Conservation (phyloP, 2,797 vertebrate genomes). For the Loris lydekkerianus region DNA sequence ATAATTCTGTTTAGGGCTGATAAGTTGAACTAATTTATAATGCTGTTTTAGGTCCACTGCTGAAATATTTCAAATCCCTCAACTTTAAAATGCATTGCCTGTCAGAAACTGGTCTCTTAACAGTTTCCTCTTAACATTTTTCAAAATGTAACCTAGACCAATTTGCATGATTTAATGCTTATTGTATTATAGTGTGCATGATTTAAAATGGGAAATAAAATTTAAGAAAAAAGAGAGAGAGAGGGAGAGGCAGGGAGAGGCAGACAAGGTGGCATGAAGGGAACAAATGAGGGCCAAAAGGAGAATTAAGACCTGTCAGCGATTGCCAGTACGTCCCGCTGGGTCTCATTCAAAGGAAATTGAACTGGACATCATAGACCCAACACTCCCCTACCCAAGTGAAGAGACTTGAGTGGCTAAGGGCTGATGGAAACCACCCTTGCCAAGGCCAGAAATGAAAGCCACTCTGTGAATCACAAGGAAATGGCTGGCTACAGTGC, state of each 20-base stretch:
- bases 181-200: slow-evolving; percentile 92
- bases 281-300: slow-evolving; percentile 77
- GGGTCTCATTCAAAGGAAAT: slow-evolving; percentile 42
- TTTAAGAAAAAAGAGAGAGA: slow-evolving; percentile 69
- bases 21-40: slow-evolving; percentile 96
- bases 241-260: slow-evolving; percentile 59
- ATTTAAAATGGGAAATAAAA: slow-evolving; percentile 93
- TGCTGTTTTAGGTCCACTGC: slow-evolving; percentile 95
- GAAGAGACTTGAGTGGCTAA: not conserved
- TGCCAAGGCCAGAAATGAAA: not conserved
- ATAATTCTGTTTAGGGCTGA: slow-evolving; percentile 95
- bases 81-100: slow-evolving; percentile 94
- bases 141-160: slow-evolving; percentile 93
- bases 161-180: slow-evolving; percentile 95
- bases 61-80: slow-evolving; percentile 94
- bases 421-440: not conserved
- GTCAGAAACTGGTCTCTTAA: slow-evolving; percentile 92
- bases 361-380: slow-evolving; percentile 56
- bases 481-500: not conserved
- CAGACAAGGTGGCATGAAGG: slow-evolving; percentile 83
- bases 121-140: slow-evolving; percentile 94
- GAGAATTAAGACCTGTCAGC: slow-evolving; percentile 77
- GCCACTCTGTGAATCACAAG: not conserved
- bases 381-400: not conserved
- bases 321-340: not conserved